These are phyloP conservation scores for Cynocephalus volans DNA, from an alignment of 2,113 vertebrate species.

Conservation along the genomic window DNA sequence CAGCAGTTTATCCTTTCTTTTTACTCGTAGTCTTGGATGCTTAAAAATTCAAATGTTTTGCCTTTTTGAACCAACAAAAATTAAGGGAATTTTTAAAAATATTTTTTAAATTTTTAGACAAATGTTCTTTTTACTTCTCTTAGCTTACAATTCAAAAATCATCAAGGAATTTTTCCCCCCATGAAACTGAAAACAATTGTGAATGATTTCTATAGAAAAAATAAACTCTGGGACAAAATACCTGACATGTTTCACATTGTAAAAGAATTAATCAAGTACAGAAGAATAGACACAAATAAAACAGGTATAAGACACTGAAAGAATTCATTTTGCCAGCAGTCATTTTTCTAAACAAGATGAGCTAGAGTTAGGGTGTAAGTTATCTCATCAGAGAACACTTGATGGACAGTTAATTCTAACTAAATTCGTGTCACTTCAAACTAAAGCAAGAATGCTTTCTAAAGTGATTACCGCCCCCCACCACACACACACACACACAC, in stretches of 20 bases:
- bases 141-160: constrained; percentile 23
- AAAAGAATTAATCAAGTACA: background rate
- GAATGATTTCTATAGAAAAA: constrained; percentile 49
- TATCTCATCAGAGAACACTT: background rate
- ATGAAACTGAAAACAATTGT: constrained; percentile 14
- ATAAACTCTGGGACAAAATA: background rate
- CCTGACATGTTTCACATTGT: constrained; percentile 6
- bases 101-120: background rate
- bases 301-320: background rate
- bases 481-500: too few species aligned
- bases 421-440: background rate
- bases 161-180: background rate
- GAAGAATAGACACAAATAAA: background rate
- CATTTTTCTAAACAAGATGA: background rate
- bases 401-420: background rate
- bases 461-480: background rate
- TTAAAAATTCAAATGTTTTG: constrained; percentile 27
- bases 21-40: background rate
- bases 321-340: background rate
- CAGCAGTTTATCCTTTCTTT: background rate
- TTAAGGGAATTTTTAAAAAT: background rate
- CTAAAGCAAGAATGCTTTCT: background rate
- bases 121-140: background rate
- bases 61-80: constrained; percentile 46
- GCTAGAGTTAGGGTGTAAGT: background rate